phyloP scores from a whole-genome alignment of 2,797 vertebrate genomes.

The Clarias fuscus region DNA sequence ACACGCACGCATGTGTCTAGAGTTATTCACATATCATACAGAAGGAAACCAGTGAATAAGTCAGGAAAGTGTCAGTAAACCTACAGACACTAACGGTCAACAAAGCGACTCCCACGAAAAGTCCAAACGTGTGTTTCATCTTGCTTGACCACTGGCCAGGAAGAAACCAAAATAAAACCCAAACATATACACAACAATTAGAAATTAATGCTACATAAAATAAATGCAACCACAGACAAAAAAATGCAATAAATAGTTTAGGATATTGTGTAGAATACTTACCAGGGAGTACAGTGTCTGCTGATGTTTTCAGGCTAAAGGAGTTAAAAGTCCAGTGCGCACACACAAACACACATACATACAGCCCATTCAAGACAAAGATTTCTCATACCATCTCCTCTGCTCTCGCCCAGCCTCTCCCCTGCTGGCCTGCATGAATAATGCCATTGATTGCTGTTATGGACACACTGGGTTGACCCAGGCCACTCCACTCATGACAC shows the following conservation, averaged over 20 bases:
- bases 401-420: slow-evolving; percentile 52
- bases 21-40: slow-evolving; percentile 29
- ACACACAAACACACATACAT: slow-evolving; percentile 26
- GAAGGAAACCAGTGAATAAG: background rate
- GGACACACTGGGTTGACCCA: slow-evolving; percentile 21
- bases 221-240: background rate
- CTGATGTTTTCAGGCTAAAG: slow-evolving; percentile 5
- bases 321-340: slow-evolving; percentile 30
- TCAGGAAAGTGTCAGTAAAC: slow-evolving; percentile 39
- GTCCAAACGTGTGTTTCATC: slow-evolving; percentile 62
- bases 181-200: background rate
- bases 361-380: slow-evolving; percentile 38
- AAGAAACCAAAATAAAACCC: background rate
- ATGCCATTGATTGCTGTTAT: slow-evolving; percentile 50
- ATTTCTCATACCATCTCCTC: slow-evolving; percentile 47
- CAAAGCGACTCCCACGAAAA: slow-evolving; percentile 60
- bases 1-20: background rate
- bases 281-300: slow-evolving; percentile 19
- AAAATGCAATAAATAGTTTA: background rate
- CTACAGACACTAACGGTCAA: slow-evolving; percentile 61
- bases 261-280: background rate
- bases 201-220: background rate
- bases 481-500: slow-evolving; percentile 23
- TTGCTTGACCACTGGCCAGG: slow-evolving; percentile 2
- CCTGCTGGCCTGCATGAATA: slow-evolving; percentile 47